Percentiles rank a stretch among this genome's conserved stretches.
Evolutionary conservation across 2,113 vertebrate genomes (phyloP).

Genomic region (Ivindomyrus marchei): DNA sequence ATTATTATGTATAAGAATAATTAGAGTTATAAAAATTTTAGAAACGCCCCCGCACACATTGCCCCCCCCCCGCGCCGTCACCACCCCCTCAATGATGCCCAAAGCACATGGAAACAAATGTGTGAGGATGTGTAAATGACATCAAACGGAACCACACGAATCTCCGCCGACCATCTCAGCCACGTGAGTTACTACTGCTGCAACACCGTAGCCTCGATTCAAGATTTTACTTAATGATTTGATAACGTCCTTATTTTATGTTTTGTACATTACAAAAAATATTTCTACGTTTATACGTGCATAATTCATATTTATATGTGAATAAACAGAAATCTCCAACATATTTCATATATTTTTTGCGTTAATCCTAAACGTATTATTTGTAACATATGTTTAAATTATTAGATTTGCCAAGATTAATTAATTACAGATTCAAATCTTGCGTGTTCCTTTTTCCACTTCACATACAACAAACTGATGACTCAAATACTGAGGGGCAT

Average conservation of each 20-base stretch:
- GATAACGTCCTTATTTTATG: background rate
- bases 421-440: background rate
- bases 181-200: background rate
- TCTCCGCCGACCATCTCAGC: background rate
- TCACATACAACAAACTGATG: background rate
- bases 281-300: background rate
- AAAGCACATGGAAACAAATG: background rate
- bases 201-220: background rate
- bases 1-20: background rate
- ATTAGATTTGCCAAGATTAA: background rate
- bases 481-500: background rate
- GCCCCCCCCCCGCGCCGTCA: background rate
- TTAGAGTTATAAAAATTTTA: background rate
- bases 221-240: background rate
- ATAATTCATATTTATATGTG: background rate
- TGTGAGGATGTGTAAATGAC: background rate
- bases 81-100: background rate
- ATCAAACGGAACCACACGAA: background rate
- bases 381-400: background rate
- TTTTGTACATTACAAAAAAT: background rate
- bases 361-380: background rate
- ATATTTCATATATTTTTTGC: background rate
- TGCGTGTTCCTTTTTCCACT: background rate
- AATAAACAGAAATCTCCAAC: background rate
- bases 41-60: background rate